Evolutionary conservation across 2,888 invertebrate genomes (phyloP).

Genomic region (Dichetophora obliterata): DNA sequence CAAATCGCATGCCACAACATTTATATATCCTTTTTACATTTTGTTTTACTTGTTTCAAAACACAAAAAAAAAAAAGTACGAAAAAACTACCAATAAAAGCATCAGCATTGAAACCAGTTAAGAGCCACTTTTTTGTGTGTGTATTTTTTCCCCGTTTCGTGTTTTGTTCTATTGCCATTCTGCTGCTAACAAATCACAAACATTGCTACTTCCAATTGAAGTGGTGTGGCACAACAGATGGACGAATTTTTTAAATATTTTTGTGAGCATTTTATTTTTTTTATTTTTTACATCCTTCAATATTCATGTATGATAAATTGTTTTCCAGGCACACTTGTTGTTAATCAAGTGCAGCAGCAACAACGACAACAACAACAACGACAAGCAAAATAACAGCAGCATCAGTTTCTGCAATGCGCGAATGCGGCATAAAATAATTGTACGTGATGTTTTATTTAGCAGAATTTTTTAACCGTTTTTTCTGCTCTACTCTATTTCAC

Average conservation of each 20-base stretch:
- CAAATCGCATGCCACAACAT: too few relatives aligned
- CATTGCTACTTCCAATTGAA: constrained; percentile 20
- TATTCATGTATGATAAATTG: constrained; percentile 22
- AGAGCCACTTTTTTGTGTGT: constrained; percentile 1
- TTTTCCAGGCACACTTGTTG: background rate
- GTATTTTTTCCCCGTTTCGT: background rate
- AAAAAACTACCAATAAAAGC: too few relatives aligned
- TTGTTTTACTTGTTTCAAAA: too few relatives aligned
- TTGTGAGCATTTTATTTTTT: background rate
- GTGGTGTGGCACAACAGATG: constrained; percentile 11
- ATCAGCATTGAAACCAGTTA: constrained; percentile 6
- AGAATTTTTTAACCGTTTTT: background rate
- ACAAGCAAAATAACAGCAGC: background rate
- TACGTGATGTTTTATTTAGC: background rate
- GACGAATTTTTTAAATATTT: background rate
- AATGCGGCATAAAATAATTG: background rate
- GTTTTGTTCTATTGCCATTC: background rate
- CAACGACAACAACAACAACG: background rate
- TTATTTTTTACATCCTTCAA: background rate
- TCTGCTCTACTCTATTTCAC: background rate
- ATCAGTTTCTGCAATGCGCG: background rate
- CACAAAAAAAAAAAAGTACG: too few relatives aligned
- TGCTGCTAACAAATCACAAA: constrained; percentile 18
- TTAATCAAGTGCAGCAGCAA: constrained; percentile 5
- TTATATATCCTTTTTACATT: too few relatives aligned